These are phyloP conservation scores for Parazoanthus swiftii DNA, from an alignment of 92 coral and sea anemone species.

Conservation along the genomic window DNA sequence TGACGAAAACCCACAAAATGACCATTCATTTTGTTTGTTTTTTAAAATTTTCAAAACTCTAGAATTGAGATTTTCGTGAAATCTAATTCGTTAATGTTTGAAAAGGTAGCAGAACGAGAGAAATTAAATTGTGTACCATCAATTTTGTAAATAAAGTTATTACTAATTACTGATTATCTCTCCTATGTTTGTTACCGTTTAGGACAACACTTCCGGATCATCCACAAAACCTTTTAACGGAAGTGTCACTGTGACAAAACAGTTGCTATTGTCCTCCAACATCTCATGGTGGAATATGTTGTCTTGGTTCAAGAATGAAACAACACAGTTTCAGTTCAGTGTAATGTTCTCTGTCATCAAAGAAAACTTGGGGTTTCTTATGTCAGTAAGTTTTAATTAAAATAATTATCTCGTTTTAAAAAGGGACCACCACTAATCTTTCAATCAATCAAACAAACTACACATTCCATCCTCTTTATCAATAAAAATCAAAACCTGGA, in stretches of 20 bases:
- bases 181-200: background rate
- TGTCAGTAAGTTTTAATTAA: slow-evolving; percentile 72
- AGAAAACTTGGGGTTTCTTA: slow-evolving; percentile 90
- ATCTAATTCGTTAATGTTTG: too few relatives aligned
- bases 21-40: too few relatives aligned
- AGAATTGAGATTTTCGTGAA: too few relatives aligned
- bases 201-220: slow-evolving; percentile 38
- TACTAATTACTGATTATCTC: background rate
- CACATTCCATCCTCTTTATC: too few relatives aligned
- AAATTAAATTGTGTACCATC: background rate
- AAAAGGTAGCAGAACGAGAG: too few relatives aligned
- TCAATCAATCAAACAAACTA: too few relatives aligned
- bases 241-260: slow-evolving; percentile 43
- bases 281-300: slow-evolving; percentile 68
- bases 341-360: slow-evolving; percentile 78
- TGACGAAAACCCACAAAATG: too few relatives aligned
- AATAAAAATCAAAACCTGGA: too few relatives aligned
- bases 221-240: slow-evolving; percentile 52
- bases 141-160: too few relatives aligned
- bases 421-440: background rate
- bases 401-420: background rate
- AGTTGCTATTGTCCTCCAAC: slow-evolving; percentile 35
- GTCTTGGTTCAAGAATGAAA: slow-evolving; percentile 57
- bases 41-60: too few relatives aligned
- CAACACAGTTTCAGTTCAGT: slow-evolving; percentile 71